Conservation (phyloP, 2,797 vertebrate genomes). For the Sebastolobus alascanus region DNA sequence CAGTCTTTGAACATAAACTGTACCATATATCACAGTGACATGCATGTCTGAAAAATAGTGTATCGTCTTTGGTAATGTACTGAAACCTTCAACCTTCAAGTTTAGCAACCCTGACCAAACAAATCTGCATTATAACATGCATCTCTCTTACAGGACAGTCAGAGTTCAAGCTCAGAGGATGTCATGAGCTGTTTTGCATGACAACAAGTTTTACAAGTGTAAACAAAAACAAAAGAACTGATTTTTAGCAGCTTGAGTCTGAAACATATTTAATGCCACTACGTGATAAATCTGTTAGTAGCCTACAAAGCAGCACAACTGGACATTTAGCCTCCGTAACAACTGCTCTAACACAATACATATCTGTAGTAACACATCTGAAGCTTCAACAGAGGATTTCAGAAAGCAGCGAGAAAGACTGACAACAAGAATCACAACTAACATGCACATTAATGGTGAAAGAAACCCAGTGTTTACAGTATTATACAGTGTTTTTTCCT, state of each 20-base stretch:
- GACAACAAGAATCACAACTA: neutral
- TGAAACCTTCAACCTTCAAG: neutral
- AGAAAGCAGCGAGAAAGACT: neutral
- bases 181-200: constrained; percentile 5
- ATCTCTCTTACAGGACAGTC: neutral
- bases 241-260: neutral
- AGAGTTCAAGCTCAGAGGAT: neutral
- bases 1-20: neutral
- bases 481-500: neutral
- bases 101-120: neutral
- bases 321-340: neutral
- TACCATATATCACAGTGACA: neutral
- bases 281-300: neutral
- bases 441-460: neutral
- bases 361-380: neutral
- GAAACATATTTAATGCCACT: neutral
- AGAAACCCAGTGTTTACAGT: neutral
- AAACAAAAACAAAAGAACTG: neutral
- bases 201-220: neutral
- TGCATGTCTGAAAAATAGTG: neutral
- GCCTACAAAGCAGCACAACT: neutral
- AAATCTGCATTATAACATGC: neutral
- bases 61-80: neutral
- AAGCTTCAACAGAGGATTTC: neutral
- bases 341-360: neutral